A percentile compares a stretch with the other conserved stretches of the same genome.
Conservation (phyloP, 2,888 invertebrate species). For the Caenorhabditis uteleia region DNA sequence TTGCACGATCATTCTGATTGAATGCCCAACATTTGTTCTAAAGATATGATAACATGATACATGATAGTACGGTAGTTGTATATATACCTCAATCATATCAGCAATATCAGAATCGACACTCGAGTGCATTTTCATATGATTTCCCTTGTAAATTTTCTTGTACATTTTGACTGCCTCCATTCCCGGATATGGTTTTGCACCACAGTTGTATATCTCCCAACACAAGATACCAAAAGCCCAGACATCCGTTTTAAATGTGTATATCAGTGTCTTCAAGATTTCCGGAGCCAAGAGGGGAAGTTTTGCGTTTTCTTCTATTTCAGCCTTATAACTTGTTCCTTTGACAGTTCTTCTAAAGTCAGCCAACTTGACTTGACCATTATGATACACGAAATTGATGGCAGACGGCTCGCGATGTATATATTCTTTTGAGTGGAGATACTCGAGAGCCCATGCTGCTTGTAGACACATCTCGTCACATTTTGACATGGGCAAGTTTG, state of each 20-base stretch:
- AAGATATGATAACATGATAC: no score
- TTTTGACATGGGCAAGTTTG: no score
- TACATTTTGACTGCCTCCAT: no score
- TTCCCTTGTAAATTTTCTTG: no score
- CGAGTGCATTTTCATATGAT: no score
- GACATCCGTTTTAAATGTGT: conserved; percentile 52
- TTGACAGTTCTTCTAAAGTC: conserved; percentile 50
- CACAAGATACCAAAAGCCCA: conserved; percentile 40
- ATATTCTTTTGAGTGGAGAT: conserved; percentile 38
- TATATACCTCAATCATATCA: no score
- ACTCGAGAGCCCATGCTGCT: conserved; percentile 45
- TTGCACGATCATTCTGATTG: no score
- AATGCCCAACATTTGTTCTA: no score
- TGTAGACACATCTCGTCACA: no score
- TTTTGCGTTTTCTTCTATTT: conserved; percentile 42
- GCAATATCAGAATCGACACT: no score
- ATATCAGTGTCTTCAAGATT: conserved; percentile 38
- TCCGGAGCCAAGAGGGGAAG: conserved; percentile 60
- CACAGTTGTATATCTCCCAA: conserved; percentile 48
- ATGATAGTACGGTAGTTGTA: no score
- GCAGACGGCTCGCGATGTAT: conserved; percentile 53
- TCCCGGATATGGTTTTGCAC: conserved; percentile 51
- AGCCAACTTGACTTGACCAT: conserved; percentile 34
- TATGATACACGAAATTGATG: conserved; percentile 44
- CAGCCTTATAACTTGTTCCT: conserved; percentile 49